A percentile compares a stretch with the other conserved stretches of the same genome.
Evolutionary conservation across 2,888 invertebrate species (phyloP).

Genomic region (Hypercompe scribonia): DNA sequence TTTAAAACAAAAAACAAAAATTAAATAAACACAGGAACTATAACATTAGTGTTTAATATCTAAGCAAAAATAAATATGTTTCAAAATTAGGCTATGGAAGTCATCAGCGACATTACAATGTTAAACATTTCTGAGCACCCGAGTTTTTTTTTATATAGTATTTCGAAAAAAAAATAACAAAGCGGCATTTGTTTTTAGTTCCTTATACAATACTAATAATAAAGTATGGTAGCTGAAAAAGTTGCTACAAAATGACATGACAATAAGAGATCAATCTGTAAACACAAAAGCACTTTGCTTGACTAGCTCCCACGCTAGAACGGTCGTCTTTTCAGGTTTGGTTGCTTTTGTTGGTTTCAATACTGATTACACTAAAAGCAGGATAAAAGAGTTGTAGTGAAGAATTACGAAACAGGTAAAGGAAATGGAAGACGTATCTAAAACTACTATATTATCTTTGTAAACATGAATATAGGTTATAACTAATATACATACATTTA

Average conservation of each 20-base stretch:
- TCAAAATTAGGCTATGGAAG: no score
- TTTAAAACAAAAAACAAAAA: no score
- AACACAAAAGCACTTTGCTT: neutral
- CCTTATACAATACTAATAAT: neutral
- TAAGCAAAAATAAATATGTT: no score
- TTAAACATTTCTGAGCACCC: no score
- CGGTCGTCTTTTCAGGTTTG: neutral
- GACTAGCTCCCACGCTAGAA: neutral
- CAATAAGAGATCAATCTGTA: constrained; percentile 23
- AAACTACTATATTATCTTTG: no score
- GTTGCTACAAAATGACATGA: neutral
- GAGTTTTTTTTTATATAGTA: no score
- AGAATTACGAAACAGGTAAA: neutral
- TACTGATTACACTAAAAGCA: neutral
- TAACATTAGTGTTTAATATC: no score
- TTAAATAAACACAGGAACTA: no score
- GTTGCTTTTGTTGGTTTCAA: neutral
- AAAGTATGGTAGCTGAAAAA: neutral
- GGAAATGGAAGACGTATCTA: neutral
- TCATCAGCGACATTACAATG: no score
- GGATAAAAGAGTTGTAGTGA: neutral
- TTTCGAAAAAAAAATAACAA: no score
- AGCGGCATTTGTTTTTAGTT: neutral
- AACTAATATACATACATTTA: no score
- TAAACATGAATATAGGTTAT: no score